phyloP scores from a whole-genome alignment of 2,888 invertebrate species.

The Adineta ricciae region DNA sequence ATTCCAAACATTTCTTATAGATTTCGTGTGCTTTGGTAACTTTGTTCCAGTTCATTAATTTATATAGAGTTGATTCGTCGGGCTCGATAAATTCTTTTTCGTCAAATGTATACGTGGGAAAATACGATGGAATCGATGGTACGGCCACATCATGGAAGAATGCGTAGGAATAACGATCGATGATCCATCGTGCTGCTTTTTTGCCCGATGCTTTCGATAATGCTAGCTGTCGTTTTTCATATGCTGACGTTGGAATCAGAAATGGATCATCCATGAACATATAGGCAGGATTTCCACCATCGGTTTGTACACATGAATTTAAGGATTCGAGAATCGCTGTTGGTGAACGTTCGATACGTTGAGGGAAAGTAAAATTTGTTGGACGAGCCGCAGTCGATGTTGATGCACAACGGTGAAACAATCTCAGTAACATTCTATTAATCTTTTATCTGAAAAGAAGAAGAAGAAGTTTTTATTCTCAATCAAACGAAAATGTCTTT shows the following conservation, averaged over 20 bases:
- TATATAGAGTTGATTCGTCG: constrained; percentile 25
- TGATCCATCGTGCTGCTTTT: constrained; percentile 32
- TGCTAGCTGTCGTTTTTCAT: constrained; percentile 1
- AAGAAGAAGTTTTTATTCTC: too few species aligned
- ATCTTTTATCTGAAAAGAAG: not conserved
- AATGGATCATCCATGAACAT: constrained; percentile 11
- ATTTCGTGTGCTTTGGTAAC: constrained; percentile 28
- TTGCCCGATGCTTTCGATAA: constrained; percentile 33
- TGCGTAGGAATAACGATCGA: constrained; percentile 31
- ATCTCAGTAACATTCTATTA: not conserved
- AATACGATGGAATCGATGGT: constrained; percentile 30
- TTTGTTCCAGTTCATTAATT: constrained; percentile 31
- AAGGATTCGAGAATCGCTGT: not conserved
- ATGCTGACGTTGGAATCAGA: not conserved
- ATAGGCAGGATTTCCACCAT: not conserved
- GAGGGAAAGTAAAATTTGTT: not conserved
- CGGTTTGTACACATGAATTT: not conserved
- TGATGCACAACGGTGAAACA: not conserved
- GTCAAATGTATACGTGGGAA: constrained; percentile 28
- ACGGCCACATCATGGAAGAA: constrained; percentile 27
- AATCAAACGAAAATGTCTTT: too few species aligned
- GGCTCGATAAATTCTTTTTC: constrained; percentile 33
- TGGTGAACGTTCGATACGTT: not conserved
- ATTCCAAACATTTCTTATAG: constrained; percentile 28
- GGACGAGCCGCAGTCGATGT: not conserved